These are phyloP conservation scores for Cheilosia grossa DNA, from an alignment of 2,888 invertebrate genomes.

Conservation along the genomic window DNA sequence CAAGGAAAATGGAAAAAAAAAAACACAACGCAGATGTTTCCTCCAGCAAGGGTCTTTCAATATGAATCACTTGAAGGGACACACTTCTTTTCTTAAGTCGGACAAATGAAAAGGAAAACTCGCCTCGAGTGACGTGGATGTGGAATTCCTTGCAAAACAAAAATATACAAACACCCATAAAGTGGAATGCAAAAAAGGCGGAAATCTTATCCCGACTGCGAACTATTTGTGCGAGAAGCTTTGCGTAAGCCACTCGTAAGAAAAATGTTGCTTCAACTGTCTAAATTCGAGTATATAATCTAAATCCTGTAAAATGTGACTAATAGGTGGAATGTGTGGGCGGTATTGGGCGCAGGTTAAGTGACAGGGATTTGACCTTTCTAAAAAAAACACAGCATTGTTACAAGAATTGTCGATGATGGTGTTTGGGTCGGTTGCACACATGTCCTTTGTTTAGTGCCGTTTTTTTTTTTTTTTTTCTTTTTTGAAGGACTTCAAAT, in stretches of 20 bases:
- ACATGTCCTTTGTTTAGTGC: conserved; percentile 23
- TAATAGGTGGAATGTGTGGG: too few species aligned
- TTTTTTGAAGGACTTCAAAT: background rate
- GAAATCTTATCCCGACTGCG: background rate
- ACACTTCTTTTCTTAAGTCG: too few species aligned
- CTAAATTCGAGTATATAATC: conserved; percentile 11
- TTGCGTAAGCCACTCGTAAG: background rate
- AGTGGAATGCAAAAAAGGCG: conserved; percentile 2
- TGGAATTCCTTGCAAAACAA: background rate
- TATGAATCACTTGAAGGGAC: background rate
- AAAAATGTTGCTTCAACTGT: conserved; percentile 24
- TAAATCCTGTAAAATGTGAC: conserved; percentile 19
- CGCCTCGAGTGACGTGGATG: too few species aligned
- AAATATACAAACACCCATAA: background rate
- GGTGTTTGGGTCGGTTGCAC: conserved; percentile 32
- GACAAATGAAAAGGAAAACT: background rate
- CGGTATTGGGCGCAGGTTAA: conserved; percentile 1
- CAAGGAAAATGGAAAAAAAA: background rate
- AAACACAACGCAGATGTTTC: conserved; percentile 4
- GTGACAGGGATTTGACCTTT: conserved; percentile 10
- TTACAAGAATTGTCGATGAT: conserved; percentile 6
- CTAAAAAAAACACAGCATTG: conserved; percentile 7
- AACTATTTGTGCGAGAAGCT: background rate
- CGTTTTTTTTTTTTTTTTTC: background rate
- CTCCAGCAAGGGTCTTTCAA: background rate